Conservation (phyloP, 2,113 vertebrate genomes). For the Cyrtonyx montezumae region DNA sequence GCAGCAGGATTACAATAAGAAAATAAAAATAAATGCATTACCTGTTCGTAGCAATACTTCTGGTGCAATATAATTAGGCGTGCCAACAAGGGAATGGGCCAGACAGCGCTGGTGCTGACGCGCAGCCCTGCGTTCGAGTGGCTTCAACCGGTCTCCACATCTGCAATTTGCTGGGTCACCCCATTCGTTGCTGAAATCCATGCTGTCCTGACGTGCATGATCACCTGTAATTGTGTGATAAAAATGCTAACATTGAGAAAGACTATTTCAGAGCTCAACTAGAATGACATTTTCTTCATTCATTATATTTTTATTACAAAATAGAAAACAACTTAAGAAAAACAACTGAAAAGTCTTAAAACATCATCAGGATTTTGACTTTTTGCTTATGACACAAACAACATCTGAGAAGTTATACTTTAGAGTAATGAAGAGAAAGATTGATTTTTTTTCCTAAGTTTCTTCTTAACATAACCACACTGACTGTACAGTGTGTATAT, state of each 20-base stretch:
- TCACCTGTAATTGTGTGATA: conserved; percentile 80
- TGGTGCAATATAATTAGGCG: conserved; percentile 97
- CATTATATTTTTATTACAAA: not conserved
- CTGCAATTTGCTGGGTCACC: conserved; percentile 90
- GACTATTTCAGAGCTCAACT: not conserved
- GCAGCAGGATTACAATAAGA: not conserved
- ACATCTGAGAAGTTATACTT: not conserved
- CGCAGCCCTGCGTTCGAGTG: conserved; percentile 92
- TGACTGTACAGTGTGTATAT: accelerated
- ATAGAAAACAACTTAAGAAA: not conserved
- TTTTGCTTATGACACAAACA: not conserved
- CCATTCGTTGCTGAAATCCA: conserved; percentile 99
- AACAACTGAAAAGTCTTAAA: not conserved
- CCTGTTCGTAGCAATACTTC: conserved; percentile 96
- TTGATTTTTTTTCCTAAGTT: not conserved
- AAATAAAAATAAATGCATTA: conserved; percentile 44
- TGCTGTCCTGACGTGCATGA: conserved; percentile 95
- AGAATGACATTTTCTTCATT: not conserved
- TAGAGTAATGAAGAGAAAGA: not conserved
- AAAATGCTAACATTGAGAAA: not conserved
- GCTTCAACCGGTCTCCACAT: conserved; percentile 93
- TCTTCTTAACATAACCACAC: not conserved
- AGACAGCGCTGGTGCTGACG: conserved; percentile 96
- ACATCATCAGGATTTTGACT: not conserved
- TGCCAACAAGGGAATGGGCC: conserved; percentile 96